Percentiles rank a stretch among this genome's conserved stretches.
These are phyloP conservation scores for Panagrolaimus sp. DNA, from an alignment of 1,140 invertebrate species.

Conservation along the genomic window DNA sequence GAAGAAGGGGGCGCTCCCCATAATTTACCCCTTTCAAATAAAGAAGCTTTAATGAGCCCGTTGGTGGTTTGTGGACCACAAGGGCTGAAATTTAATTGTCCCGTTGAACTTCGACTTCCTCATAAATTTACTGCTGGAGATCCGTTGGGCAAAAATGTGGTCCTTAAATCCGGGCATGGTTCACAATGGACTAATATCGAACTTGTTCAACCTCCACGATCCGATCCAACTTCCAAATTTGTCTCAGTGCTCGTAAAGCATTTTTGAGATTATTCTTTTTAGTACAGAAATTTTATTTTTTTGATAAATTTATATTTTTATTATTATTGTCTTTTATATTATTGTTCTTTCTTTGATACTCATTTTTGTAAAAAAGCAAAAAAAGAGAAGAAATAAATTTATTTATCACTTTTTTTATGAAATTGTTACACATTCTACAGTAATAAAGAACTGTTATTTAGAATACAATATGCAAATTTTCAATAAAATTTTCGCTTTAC, in stretches of 20 bases:
- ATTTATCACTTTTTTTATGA: no score
- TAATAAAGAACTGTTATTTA: no score
- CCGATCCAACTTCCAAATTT: slow-evolving; percentile 64
- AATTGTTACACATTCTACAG: no score
- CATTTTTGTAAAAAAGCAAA: no score
- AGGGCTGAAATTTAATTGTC: slow-evolving; percentile 76
- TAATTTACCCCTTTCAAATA: slow-evolving; percentile 77
- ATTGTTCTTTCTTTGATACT: no score
- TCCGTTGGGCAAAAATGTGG: slow-evolving; percentile 19
- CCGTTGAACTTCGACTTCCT: slow-evolving; percentile 73
- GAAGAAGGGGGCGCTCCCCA: slow-evolving; percentile 70
- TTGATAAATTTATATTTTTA: no score
- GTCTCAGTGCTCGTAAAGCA: slow-evolving; percentile 82
- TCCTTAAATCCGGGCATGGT: slow-evolving; percentile 33
- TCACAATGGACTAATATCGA: slow-evolving; percentile 43
- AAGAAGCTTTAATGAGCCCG: slow-evolving; percentile 83
- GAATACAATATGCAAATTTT: no score
- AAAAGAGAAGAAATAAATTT: no score
- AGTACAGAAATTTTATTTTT: no score
- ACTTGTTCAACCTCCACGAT: slow-evolving; percentile 59
- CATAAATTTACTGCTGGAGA: slow-evolving; percentile 54
- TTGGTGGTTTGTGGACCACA: slow-evolving; percentile 90
- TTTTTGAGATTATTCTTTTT: slow-evolving; percentile 67
- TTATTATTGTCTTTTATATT: no score
- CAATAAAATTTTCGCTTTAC: no score